Percentiles rank a stretch among this genome's conserved stretches.
Conservation (phyloP, 2,113 vertebrate species). For the Ascaphus truei region DNA sequence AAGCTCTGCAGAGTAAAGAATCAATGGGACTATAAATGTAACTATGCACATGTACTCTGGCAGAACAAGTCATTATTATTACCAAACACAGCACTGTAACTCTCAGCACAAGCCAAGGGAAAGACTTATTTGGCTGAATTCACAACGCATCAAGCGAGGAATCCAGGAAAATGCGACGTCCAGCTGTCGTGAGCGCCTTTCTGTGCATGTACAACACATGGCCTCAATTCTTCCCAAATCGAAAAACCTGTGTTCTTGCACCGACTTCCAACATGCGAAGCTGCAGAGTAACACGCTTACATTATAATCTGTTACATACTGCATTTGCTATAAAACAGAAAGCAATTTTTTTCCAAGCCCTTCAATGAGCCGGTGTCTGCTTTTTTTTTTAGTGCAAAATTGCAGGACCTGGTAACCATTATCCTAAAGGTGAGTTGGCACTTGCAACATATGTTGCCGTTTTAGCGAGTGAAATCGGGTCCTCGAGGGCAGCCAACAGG, state of each 20-base stretch:
- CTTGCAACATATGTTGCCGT: neutral
- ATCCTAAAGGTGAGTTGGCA: neutral
- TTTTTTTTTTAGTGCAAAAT: neutral
- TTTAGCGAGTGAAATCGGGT: neutral
- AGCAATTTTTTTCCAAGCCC: neutral
- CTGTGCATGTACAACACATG: constrained; percentile 29
- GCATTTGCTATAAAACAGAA: neutral
- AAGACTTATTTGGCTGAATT: constrained; percentile 17
- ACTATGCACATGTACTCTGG: neutral
- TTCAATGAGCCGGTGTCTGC: neutral
- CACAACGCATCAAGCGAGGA: constrained; percentile 8
- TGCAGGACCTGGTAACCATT: neutral
- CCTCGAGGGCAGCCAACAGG: neutral
- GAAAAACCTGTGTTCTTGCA: constrained; percentile 15
- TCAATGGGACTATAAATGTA: neutral
- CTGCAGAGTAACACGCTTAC: neutral
- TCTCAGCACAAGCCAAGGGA: constrained; percentile 6
- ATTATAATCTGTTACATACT: neutral
- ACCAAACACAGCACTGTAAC: neutral
- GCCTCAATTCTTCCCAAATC: constrained; percentile 17
- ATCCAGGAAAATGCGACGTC: constrained; percentile 17
- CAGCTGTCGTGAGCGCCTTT: constrained; percentile 28
- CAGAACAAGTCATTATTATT: neutral
- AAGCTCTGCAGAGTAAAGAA: constrained; percentile 51
- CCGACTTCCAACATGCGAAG: neutral